Evolutionary conservation across 2,888 invertebrate species (phyloP).

Genomic region (Caenorhabditis sinica): DNA sequence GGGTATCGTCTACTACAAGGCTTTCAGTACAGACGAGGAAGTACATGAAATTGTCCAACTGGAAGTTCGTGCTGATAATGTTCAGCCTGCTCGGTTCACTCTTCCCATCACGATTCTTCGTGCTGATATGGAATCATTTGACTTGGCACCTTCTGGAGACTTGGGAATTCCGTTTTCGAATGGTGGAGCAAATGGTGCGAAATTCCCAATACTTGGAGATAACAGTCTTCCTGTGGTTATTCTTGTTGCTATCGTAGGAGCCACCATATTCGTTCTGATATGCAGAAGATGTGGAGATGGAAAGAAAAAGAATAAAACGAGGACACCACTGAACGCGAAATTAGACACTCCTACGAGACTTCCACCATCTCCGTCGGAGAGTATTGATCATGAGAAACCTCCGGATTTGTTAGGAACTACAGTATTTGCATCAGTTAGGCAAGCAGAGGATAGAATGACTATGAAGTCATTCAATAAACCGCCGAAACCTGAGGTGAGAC

Average conservation of each 20-base stretch:
- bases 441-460: slow-evolving; percentile 64
- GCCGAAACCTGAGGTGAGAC: slow-evolving; percentile 43
- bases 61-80: slow-evolving; percentile 80
- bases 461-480: slow-evolving; percentile 57
- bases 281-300: slow-evolving; percentile 57
- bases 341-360: slow-evolving; percentile 57
- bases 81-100: slow-evolving; percentile 80
- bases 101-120: slow-evolving; percentile 77
- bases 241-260: slow-evolving; percentile 51
- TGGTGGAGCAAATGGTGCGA: not conserved
- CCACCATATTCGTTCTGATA: slow-evolving; percentile 55
- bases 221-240: slow-evolving; percentile 67
- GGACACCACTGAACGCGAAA: slow-evolving; percentile 36
- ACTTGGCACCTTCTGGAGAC: not conserved
- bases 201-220: slow-evolving; percentile 57
- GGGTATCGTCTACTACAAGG: slow-evolving; percentile 78
- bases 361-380: slow-evolving; percentile 60
- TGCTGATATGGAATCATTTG: slow-evolving; percentile 54
- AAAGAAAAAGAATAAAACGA: slow-evolving; percentile 48
- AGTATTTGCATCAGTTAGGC: slow-evolving; percentile 73
- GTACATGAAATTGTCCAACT: slow-evolving; percentile 76
- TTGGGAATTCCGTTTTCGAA: not conserved
- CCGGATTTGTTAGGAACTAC: slow-evolving; percentile 77
- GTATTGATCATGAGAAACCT: slow-evolving; percentile 49
- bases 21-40: slow-evolving; percentile 63